Conservation (phyloP, 2,888 invertebrate genomes). For the Tipula confusa region DNA sequence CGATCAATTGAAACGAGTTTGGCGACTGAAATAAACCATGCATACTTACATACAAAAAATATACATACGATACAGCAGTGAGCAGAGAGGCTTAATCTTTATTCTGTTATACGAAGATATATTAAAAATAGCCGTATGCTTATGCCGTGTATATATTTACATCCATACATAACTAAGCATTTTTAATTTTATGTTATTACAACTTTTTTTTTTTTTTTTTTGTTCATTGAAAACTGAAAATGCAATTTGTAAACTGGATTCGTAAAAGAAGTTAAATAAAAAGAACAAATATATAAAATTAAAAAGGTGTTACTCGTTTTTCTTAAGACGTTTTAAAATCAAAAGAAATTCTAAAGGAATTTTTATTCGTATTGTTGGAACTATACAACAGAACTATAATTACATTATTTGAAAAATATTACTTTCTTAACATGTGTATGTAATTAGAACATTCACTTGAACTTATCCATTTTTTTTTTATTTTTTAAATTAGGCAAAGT, state of each 20-base stretch:
- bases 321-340: neutral
- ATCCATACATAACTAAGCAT: neutral
- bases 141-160: neutral
- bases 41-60: neutral
- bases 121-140: neutral
- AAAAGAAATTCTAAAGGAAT: neutral
- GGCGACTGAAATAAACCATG: neutral
- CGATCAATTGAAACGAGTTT: neutral
- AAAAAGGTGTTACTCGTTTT: slow-evolving; percentile 4
- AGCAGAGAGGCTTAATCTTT: neutral
- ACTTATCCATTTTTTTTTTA: neutral
- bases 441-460: neutral
- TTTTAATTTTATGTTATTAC: neutral
- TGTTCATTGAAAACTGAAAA: slow-evolving; percentile 13
- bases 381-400: neutral
- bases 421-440: neutral
- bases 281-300: neutral
- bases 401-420: neutral
- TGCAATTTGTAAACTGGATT: slow-evolving; percentile 25
- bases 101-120: neutral
- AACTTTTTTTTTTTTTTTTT: neutral
- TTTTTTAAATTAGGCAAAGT: neutral
- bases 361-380: neutral
- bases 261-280: neutral
- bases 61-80: neutral